A percentile compares a stretch with the other conserved stretches of the same genome.
These are phyloP conservation scores for Falcunculus frontatus DNA, from an alignment of 2,113 vertebrate species.

Conservation along the genomic window DNA sequence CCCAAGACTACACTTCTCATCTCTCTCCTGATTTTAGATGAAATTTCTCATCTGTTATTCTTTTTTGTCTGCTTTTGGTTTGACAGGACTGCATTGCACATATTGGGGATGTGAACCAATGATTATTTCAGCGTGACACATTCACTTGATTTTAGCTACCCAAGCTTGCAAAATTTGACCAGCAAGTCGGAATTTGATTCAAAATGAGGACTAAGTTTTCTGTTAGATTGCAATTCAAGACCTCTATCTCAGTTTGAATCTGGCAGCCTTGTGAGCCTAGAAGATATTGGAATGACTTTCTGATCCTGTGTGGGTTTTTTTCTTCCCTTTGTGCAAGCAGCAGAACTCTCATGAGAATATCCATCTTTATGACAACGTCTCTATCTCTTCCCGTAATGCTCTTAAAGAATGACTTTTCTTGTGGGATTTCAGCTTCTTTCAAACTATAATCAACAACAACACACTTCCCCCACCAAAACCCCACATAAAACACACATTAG, in stretches of 20 bases:
- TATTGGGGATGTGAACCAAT: neutral
- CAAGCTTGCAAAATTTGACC: neutral
- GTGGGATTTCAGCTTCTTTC: neutral
- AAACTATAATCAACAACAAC: neutral
- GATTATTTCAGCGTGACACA: neutral
- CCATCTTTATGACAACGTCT: constrained; percentile 2
- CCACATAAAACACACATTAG: neutral
- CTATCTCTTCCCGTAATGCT: neutral
- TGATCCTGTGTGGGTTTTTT: neutral
- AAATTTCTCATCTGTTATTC: neutral
- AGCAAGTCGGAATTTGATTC: neutral
- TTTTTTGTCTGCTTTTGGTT: neutral
- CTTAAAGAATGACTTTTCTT: neutral
- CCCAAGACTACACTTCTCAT: neutral
- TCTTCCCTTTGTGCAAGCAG: neutral
- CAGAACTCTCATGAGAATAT: neutral
- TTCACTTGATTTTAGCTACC: neutral
- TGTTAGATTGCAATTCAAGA: neutral
- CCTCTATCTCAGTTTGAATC: neutral
- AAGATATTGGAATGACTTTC: neutral
- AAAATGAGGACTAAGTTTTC: neutral
- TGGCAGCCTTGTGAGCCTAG: neutral
- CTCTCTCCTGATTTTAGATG: neutral
- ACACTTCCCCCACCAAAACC: neutral
- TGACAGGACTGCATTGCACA: neutral